A percentile compares a stretch with the other conserved stretches of the same genome.
phyloP scores from a whole-genome alignment of 2,888 invertebrate genomes.

The Torymus tubicola region DNA sequence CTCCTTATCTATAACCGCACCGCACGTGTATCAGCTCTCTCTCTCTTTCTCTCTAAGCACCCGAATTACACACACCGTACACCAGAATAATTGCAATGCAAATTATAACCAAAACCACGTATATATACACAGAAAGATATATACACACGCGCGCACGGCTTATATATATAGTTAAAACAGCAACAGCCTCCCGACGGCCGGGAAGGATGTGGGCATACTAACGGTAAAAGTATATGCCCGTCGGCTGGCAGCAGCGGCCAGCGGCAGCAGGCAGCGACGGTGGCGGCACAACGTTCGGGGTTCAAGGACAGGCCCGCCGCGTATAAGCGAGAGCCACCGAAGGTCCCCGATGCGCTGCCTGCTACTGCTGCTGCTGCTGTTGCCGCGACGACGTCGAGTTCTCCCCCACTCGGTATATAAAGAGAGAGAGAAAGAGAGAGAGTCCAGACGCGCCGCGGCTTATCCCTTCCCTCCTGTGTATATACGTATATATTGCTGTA shows the following conservation, averaged over 20 bases:
- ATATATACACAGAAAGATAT: too few species aligned
- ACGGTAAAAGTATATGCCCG: constrained; percentile 70
- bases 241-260: constrained; percentile 55
- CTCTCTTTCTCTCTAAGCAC: too few species aligned
- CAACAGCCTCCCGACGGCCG: constrained; percentile 66
- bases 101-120: too few species aligned
- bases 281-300: constrained; percentile 59
- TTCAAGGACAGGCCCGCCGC: constrained; percentile 69
- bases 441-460: too few species aligned
- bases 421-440: too few species aligned
- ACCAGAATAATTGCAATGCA: too few species aligned
- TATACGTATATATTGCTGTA: too few species aligned
- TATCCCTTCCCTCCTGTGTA: too few species aligned
- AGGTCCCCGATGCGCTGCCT: constrained; percentile 44
- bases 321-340: constrained; percentile 58
- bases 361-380: not conserved
- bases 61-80: too few species aligned
- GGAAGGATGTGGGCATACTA: constrained; percentile 72
- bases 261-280: too few species aligned
- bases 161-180: constrained; percentile 1
- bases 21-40: too few species aligned
- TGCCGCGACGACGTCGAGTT: not conserved
- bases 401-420: constrained; percentile 15
- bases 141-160: not conserved
- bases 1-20: too few species aligned